phyloP scores from a whole-genome alignment of 2,113 vertebrate genomes.

The Salvelinus alpinus region DNA sequence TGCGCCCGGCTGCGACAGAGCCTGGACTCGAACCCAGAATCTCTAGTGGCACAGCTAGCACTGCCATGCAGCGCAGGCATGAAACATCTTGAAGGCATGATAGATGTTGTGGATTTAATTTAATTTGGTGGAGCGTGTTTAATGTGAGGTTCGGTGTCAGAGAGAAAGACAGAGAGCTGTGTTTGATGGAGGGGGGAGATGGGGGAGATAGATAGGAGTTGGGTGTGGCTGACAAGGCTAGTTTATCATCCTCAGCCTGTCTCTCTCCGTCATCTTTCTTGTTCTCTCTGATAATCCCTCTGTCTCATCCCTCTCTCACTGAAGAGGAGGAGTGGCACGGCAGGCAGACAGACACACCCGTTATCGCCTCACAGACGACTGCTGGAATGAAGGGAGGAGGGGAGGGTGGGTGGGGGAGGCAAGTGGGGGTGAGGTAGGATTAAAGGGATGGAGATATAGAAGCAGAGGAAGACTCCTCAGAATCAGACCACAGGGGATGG shows the following conservation, averaged over 20 bases:
- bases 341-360: background rate
- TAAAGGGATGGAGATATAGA: background rate
- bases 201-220: constrained; percentile 6
- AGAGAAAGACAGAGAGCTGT: background rate
- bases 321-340: background rate
- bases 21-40: too few relatives aligned
- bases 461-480: constrained; percentile 5
- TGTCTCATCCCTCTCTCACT: background rate
- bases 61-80: background rate
- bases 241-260: constrained; percentile 21
- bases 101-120: constrained; percentile 11
- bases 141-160: too few relatives aligned
- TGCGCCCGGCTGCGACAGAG: too few relatives aligned
- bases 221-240: constrained; percentile 21
- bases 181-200: background rate
- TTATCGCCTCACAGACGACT: constrained; percentile 1
- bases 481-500: background rate
- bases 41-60: too few relatives aligned
- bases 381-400: background rate
- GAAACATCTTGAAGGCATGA: background rate
- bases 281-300: background rate
- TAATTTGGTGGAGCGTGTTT: background rate
- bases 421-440: background rate
- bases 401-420: background rate
- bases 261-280: background rate